Percentiles rank a stretch among this genome's conserved stretches.
These are phyloP conservation scores for Helarctos malayanus DNA, from an alignment of 2,797 vertebrate species.

Conservation along the genomic window DNA sequence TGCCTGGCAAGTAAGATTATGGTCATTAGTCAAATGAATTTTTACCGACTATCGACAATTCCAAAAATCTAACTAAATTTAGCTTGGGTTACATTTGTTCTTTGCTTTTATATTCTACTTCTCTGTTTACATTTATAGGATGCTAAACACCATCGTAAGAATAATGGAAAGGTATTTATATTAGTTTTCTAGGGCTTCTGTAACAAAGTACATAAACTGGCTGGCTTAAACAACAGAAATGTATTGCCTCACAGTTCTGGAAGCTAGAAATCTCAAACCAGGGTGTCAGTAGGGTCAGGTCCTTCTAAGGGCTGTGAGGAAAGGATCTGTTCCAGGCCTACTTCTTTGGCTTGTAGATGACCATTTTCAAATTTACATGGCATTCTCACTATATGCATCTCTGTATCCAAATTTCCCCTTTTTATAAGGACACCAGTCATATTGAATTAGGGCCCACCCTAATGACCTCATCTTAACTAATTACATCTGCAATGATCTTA, in stretches of 20 bases:
- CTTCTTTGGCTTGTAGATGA: neutral
- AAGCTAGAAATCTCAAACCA: conserved; percentile 33
- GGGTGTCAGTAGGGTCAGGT: neutral
- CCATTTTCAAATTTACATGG: neutral
- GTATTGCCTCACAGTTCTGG: neutral
- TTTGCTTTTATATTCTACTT: neutral
- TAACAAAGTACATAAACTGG: neutral
- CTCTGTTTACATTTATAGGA: neutral
- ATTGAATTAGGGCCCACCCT: neutral
- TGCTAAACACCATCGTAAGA: neutral
- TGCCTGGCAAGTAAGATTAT: conserved; percentile 15
- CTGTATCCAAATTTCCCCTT: neutral
- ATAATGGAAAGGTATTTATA: neutral
- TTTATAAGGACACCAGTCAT: neutral
- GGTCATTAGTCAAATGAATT: conserved; percentile 11
- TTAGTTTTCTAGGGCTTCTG: neutral
- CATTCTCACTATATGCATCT: neutral
- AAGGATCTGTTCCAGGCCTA: neutral
- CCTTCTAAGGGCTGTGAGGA: neutral
- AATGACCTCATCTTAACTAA: conserved; percentile 45
- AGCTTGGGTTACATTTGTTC: neutral
- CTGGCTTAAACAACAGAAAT: neutral
- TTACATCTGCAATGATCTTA: neutral
- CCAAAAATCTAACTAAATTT: neutral
- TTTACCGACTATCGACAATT: conserved; percentile 23